Evolutionary conservation across 2,888 invertebrate species (phyloP).

Genomic region (Stenodera caucasica): DNA sequence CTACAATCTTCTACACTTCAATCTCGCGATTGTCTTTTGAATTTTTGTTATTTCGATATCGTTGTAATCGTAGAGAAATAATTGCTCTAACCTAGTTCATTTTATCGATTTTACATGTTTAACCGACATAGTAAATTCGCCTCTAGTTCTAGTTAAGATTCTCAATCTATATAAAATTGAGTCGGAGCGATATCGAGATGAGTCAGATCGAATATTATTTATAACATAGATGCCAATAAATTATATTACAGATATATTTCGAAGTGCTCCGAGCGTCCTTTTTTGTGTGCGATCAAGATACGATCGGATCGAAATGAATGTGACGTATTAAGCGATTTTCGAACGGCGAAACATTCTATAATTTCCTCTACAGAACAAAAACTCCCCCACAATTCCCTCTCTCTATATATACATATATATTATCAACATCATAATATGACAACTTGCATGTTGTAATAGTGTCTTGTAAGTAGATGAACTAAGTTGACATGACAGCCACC

Average conservation of each 20-base stretch:
- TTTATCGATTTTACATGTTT: background rate
- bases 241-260: constrained; percentile 33
- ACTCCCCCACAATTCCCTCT: background rate
- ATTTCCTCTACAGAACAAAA: constrained; percentile 16
- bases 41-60: too few relatives aligned
- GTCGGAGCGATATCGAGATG: constrained; percentile 4
- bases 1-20: too few relatives aligned
- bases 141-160: constrained; percentile 5
- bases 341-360: constrained; percentile 19
- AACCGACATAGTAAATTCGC: constrained; percentile 4
- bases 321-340: constrained; percentile 34
- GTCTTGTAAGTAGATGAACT: constrained; percentile 29
- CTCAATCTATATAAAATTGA: constrained; percentile 6
- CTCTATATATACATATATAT: too few relatives aligned
- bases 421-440: constrained; percentile 2
- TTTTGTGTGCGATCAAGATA: constrained; percentile 33
- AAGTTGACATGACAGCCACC: constrained; percentile 50
- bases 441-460: background rate
- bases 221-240: constrained; percentile 39
- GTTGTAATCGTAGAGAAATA: background rate
- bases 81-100: background rate
- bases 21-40: too few relatives aligned
- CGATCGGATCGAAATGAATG: constrained; percentile 37
- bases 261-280: constrained; percentile 33
- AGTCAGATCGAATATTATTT: constrained; percentile 35